Conservation (phyloP, 2,888 invertebrate species). For the Mantis religiosa region DNA sequence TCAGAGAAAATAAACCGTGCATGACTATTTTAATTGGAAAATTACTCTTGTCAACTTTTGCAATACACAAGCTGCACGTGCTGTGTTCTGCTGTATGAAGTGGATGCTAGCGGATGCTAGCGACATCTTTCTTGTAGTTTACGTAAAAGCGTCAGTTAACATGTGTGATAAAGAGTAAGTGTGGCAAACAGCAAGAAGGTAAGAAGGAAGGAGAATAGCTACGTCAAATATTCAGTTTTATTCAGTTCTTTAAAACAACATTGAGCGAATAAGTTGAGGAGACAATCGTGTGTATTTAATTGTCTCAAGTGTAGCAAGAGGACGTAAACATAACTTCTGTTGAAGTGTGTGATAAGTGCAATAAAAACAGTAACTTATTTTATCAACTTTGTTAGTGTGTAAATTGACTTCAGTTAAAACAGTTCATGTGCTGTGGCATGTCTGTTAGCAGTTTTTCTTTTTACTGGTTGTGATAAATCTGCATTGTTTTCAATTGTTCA, state of each 20-base stretch:
- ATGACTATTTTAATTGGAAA: background rate
- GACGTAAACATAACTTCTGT: background rate
- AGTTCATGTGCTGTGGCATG: background rate
- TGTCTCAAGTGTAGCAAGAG: background rate
- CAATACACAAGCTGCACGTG: background rate
- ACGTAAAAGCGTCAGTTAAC: conserved; percentile 27
- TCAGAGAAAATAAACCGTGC: too few species aligned
- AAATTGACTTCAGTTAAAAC: background rate
- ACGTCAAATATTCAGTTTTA: background rate
- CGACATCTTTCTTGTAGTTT: conserved; percentile 23
- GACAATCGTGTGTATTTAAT: background rate
- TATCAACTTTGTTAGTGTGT: background rate
- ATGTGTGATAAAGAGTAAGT: conserved; percentile 16
- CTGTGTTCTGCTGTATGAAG: too few species aligned
- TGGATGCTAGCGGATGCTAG: conserved; percentile 3
- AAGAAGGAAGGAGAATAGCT: background rate
- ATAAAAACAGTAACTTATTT: background rate
- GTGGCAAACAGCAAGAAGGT: background rate
- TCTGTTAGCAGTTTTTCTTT: background rate
- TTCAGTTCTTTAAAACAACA: background rate
- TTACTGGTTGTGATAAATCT: background rate
- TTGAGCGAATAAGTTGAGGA: background rate
- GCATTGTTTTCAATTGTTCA: background rate
- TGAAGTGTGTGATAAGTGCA: background rate
- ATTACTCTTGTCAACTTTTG: background rate